Percentiles rank a stretch among this genome's conserved stretches.
phyloP scores from a whole-genome alignment of 1,140 invertebrate genomes.

The Leptoteleia sp. region DNA sequence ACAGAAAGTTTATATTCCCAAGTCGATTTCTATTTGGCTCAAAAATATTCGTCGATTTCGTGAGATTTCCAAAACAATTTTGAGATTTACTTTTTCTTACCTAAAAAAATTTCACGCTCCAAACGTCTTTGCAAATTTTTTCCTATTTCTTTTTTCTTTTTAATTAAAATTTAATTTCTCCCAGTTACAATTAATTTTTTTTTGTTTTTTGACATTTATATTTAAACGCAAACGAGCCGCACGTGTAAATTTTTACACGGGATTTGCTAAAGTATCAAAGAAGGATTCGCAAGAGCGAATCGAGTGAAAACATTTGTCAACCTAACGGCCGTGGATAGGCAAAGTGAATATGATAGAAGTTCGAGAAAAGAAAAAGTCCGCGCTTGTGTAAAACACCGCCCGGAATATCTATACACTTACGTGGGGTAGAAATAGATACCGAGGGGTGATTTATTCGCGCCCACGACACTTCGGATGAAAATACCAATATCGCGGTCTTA shows the following conservation, averaged over 20 bases:
- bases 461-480: slow-evolving; percentile 5
- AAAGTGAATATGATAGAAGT: slow-evolving; percentile 54
- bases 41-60: too few relatives aligned
- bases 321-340: slow-evolving; percentile 37
- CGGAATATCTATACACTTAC: slow-evolving; percentile 19
- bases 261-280: slow-evolving; percentile 46
- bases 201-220: too few relatives aligned
- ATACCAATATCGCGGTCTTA: slow-evolving; percentile 8
- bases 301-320: slow-evolving; percentile 54
- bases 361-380: slow-evolving; percentile 45
- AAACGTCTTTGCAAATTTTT: too few relatives aligned
- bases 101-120: too few relatives aligned
- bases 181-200: too few relatives aligned
- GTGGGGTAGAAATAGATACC: slow-evolving; percentile 5
- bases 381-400: slow-evolving; percentile 42
- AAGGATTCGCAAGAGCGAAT: slow-evolving; percentile 32
- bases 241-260: slow-evolving; percentile 26
- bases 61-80: too few relatives aligned
- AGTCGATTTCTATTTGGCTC: too few relatives aligned
- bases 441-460: slow-evolving; percentile 24
- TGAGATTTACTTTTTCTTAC: too few relatives aligned
- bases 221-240: background rate
- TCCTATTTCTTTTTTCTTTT: too few relatives aligned
- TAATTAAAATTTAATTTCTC: too few relatives aligned
- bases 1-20: too few relatives aligned